Evolutionary conservation across 2,113 vertebrate genomes (phyloP).

Genomic region (Thinocorus orbignyianus): DNA sequence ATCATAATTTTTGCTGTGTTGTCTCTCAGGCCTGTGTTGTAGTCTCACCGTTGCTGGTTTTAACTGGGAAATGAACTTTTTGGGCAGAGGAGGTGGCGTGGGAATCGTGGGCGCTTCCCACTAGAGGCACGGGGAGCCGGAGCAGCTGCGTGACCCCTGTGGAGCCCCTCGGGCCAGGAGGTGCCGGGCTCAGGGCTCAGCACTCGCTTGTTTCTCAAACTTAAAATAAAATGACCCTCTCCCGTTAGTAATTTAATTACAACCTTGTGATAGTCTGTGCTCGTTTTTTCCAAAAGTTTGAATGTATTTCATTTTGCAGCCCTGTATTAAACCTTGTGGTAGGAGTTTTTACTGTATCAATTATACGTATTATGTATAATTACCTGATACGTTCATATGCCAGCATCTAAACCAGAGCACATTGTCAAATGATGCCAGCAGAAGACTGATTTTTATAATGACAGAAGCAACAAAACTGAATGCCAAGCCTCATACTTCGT

Average conservation of each 20-base stretch:
- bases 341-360: slow-evolving; percentile 36
- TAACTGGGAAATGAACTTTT: background rate
- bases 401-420: slow-evolving; percentile 8
- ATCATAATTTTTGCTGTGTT: rapidly evolving
- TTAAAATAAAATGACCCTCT: background rate
- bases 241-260: slow-evolving; percentile 25
- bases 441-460: background rate
- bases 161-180: background rate
- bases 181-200: background rate
- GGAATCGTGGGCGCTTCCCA: background rate
- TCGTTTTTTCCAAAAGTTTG: background rate
- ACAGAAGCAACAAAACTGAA: slow-evolving; percentile 22
- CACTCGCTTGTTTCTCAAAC: background rate
- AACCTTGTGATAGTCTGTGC: background rate
- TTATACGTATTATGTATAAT: slow-evolving; percentile 61
- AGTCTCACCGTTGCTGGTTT: rapidly evolving
- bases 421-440: slow-evolving; percentile 20
- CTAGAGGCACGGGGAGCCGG: rapidly evolving
- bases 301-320: background rate
- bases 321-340: background rate
- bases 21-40: background rate
- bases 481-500: background rate
- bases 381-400: slow-evolving; percentile 5
- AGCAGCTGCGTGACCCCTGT: background rate
- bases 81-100: background rate